phyloP scores from a whole-genome alignment of 2,113 vertebrate species.

The Megalops atlanticus region DNA sequence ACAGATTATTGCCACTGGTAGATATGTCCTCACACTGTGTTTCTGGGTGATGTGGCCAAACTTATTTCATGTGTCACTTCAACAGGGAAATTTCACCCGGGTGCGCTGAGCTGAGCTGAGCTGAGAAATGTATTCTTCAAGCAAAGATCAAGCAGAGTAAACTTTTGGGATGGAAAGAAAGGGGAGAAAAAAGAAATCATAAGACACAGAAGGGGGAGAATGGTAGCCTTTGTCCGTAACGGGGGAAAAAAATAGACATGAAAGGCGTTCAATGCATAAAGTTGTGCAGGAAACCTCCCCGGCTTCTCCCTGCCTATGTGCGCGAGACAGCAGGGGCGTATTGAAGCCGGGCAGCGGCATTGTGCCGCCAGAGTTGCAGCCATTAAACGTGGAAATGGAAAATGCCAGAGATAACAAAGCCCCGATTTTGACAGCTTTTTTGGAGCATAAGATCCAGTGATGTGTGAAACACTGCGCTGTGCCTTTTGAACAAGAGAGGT shows the following conservation, averaged over 20 bases:
- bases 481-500: conserved; percentile 54
- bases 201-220: conserved; percentile 33
- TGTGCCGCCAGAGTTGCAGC: conserved; percentile 20
- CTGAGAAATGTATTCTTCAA: conserved; percentile 27
- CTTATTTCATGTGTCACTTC: not conserved
- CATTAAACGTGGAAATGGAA: conserved; percentile 49
- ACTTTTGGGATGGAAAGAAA: conserved; percentile 25
- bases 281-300: conserved; percentile 30
- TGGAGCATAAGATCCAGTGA: conserved; percentile 57
- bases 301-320: conserved; percentile 28
- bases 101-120: not conserved
- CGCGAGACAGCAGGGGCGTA: conserved; percentile 39
- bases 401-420: conserved; percentile 51
- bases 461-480: conserved; percentile 53
- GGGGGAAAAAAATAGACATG: conserved; percentile 25
- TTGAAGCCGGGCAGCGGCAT: conserved; percentile 39
- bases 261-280: conserved; percentile 40
- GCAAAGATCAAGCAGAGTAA: conserved; percentile 26
- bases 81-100: not conserved
- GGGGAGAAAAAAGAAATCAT: conserved; percentile 24
- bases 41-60: conserved; percentile 1
- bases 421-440: conserved; percentile 56
- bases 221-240: conserved; percentile 27
- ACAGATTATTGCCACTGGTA: not conserved
- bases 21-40: conserved; percentile 32